These are phyloP conservation scores for Oligia latruncula DNA, from an alignment of 2,888 invertebrate genomes.

Conservation along the genomic window DNA sequence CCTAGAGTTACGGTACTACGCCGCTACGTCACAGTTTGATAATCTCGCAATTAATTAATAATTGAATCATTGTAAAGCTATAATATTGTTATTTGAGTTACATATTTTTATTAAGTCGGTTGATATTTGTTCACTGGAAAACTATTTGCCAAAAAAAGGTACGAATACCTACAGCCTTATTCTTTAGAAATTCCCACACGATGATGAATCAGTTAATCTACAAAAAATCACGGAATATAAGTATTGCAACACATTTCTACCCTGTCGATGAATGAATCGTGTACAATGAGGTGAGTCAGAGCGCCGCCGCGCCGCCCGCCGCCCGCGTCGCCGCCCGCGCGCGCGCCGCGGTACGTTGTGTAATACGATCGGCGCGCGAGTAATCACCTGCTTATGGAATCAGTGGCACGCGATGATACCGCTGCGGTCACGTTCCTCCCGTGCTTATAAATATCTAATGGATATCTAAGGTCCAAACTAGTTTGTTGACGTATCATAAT, in stretches of 20 bases:
- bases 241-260: constrained; percentile 52
- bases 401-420: constrained; percentile 35
- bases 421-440: constrained; percentile 2
- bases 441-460: background rate
- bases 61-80: background rate
- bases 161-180: constrained; percentile 4
- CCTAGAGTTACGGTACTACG: constrained; percentile 18
- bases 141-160: constrained; percentile 30
- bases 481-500: constrained; percentile 18
- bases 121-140: constrained; percentile 19
- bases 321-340: background rate
- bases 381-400: background rate
- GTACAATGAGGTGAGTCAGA: constrained; percentile 43
- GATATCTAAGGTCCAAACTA: background rate
- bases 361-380: constrained; percentile 10
- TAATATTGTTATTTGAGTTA: background rate
- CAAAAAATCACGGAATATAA: constrained; percentile 18
- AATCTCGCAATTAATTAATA: background rate
- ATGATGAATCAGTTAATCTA: constrained; percentile 37
- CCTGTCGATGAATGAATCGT: background rate
- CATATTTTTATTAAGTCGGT: constrained; percentile 12
- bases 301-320: background rate
- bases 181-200: constrained; percentile 18
- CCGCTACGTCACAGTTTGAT: background rate
- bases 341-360: constrained; percentile 27